A percentile compares a stretch with the other conserved stretches of the same genome.
Evolutionary conservation across 2,113 vertebrate species (phyloP).

Genomic region (Hemiscyllium ocellatum): DNA sequence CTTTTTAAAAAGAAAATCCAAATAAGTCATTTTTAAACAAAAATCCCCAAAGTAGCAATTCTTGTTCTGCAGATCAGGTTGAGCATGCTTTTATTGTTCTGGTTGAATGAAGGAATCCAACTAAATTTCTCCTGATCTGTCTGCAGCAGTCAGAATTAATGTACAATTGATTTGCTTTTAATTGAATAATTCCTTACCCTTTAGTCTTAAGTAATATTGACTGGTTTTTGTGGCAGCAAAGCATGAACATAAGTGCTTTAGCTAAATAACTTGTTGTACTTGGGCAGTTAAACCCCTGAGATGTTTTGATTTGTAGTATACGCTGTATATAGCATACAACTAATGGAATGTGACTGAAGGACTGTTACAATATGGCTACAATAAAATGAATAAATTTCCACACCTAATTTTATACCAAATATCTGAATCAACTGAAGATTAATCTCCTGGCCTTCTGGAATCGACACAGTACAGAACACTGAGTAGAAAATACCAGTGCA

Average conservation of each 20-base stretch:
- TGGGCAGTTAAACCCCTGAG: neutral
- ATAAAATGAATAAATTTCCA: neutral
- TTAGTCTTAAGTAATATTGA: neutral
- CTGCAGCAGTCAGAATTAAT: neutral
- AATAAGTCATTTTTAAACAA: too few relatives aligned
- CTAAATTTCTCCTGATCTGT: neutral
- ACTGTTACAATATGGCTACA: neutral
- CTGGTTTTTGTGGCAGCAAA: neutral
- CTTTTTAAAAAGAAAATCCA: neutral
- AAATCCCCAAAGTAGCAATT: neutral
- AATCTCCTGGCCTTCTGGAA: neutral
- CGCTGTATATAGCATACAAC: neutral
- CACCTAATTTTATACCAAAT: neutral
- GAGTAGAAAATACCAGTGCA: neutral
- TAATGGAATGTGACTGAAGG: neutral
- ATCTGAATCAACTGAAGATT: neutral
- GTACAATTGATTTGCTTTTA: neutral
- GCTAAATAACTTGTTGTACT: neutral
- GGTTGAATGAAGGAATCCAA: neutral
- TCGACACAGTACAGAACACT: neutral
- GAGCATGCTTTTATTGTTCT: neutral
- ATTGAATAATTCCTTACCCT: neutral
- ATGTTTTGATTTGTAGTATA: neutral
- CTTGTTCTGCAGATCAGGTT: neutral
- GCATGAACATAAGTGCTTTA: neutral